These are phyloP conservation scores for Engystomops pustulosus DNA, from an alignment of 2,113 vertebrate species.

Conservation along the genomic window DNA sequence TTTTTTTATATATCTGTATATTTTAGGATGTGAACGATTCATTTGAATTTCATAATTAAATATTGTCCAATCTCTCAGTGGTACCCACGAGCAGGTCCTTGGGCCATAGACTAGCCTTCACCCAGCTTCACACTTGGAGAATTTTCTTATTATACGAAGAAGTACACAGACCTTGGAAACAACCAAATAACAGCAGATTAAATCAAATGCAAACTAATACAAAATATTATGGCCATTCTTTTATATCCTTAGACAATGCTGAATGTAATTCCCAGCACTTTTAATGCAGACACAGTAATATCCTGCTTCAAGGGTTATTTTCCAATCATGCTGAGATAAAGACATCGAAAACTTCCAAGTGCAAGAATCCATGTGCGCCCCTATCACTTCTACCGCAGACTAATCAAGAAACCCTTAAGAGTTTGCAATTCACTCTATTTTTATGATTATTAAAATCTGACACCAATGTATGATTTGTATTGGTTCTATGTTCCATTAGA, in stretches of 20 bases:
- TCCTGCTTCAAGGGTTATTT: slow-evolving; percentile 45
- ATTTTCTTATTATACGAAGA: background rate
- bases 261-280: slow-evolving; percentile 21
- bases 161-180: background rate
- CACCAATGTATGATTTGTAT: slow-evolving; percentile 32
- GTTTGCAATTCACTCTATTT: slow-evolving; percentile 23
- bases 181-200: background rate
- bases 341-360: slow-evolving; percentile 33
- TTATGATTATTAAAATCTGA: slow-evolving; percentile 49
- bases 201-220: background rate
- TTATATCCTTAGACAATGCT: slow-evolving; percentile 22
- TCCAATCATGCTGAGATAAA: slow-evolving; percentile 49
- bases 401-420: slow-evolving; percentile 38
- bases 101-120: too few relatives aligned
- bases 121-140: background rate
- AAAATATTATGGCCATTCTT: background rate
- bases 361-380: slow-evolving; percentile 2
- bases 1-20: too few relatives aligned
- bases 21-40: too few relatives aligned
- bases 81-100: too few relatives aligned
- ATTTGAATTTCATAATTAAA: too few relatives aligned
- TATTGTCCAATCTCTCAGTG: too few relatives aligned
- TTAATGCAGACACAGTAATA: slow-evolving; percentile 35
- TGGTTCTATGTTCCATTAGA: slow-evolving; percentile 24
- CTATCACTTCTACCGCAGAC: background rate